A percentile compares a stretch with the other conserved stretches of the same genome.
These are phyloP conservation scores for Gonocerus acuteangulatus DNA, from an alignment of 2,888 invertebrate species.

Conservation along the genomic window DNA sequence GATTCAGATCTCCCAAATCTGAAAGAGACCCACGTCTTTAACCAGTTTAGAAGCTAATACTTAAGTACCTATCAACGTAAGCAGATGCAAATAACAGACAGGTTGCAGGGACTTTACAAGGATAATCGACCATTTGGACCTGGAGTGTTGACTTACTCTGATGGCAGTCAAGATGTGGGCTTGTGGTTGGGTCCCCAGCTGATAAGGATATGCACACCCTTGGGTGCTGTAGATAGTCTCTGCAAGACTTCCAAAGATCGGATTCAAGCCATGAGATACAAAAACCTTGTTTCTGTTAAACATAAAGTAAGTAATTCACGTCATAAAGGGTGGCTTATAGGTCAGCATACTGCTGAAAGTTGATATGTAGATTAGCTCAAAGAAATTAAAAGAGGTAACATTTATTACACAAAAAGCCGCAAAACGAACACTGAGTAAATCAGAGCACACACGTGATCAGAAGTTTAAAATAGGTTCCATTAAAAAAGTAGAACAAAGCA, in stretches of 20 bases:
- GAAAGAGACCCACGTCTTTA: no score
- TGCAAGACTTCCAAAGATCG: background rate
- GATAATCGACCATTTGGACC: conserved; percentile 27
- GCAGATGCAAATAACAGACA: no score
- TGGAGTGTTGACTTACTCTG: conserved; percentile 25
- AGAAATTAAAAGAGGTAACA: no score
- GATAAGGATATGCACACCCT: conserved; percentile 13
- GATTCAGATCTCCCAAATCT: no score
- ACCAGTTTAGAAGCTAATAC: no score
- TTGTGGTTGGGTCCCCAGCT: conserved; percentile 28
- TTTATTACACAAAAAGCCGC: no score
- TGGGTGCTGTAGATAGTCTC: conserved; percentile 12
- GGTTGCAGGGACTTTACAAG: conserved; percentile 26
- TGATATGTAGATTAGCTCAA: no score
- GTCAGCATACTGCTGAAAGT: background rate
- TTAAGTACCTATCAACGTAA: no score
- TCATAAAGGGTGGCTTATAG: background rate
- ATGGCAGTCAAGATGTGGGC: conserved; percentile 28
- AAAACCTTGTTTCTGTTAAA: conserved; percentile 17
- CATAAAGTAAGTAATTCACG: conserved; percentile 15
- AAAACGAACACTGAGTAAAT: no score
- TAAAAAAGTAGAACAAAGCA: no score
- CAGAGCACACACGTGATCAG: background rate
- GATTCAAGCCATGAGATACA: conserved; percentile 9
- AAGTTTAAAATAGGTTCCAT: no score